phyloP scores from a whole-genome alignment of 2,113 vertebrate species.

The Microcebus lehilahytsara region DNA sequence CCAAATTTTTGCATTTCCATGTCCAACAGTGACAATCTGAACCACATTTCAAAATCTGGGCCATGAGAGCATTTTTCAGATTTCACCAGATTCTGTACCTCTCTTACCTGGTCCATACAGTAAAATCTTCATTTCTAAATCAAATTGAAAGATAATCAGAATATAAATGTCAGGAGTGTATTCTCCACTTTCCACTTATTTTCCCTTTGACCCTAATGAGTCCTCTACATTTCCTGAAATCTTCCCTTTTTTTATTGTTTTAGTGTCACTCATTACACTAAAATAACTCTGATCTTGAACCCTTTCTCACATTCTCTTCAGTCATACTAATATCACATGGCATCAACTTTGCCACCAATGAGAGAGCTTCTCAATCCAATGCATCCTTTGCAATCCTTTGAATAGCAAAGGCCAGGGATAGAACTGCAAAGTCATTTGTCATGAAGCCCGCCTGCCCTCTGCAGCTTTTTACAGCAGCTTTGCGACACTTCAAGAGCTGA shows the following conservation, averaged over 20 bases:
- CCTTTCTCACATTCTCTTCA: not conserved
- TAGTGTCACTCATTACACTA: not conserved
- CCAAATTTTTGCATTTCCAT: not conserved
- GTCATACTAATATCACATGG: not conserved
- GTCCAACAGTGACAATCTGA: not conserved
- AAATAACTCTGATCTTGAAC: not conserved
- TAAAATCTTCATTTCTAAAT: slow-evolving; percentile 31
- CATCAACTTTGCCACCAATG: not conserved
- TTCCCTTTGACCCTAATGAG: not conserved
- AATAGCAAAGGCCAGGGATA: not conserved
- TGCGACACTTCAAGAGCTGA: not conserved
- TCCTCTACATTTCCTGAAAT: not conserved
- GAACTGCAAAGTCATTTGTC: not conserved
- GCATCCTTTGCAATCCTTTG: not conserved
- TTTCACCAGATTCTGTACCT: not conserved
- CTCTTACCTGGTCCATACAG: not conserved
- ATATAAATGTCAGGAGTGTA: not conserved
- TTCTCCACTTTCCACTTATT: slow-evolving; percentile 1
- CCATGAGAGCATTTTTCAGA: not conserved
- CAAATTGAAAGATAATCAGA: not conserved
- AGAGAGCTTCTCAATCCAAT: not conserved
- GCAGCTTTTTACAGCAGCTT: not conserved
- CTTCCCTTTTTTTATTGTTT: not conserved
- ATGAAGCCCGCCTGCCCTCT: not conserved
- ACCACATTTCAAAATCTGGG: not conserved